Base-by-base conservation (phyloP, 2,113 vertebrate genomes). In the Eublepharis macularius region DNA sequence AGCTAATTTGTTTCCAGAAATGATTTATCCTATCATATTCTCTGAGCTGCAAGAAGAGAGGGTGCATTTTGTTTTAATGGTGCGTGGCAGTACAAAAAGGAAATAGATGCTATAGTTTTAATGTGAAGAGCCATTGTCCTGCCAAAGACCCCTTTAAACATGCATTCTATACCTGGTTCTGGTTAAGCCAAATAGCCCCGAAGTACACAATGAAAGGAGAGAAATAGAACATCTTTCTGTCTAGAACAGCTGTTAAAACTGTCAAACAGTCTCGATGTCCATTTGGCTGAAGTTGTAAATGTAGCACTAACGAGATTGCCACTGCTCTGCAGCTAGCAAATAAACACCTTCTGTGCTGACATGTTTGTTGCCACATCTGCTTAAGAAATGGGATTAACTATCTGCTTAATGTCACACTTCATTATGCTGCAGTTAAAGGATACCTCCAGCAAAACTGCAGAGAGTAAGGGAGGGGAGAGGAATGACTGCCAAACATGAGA, bases 221-320 rank as follows among this genome's bases (percentile, higher is more conserved):
- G 72, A 91, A 90, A 82, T 2, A 36, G 85, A 88, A 89, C 68
- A 76, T 63, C 72, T 26, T 83, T 91, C 60, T 81, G 14, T 85
- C 90, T 90, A 86, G 21, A 57, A 86, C 92, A 92, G 80, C 87
- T 89, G 90, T 89, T 92, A 91, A 45, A 39, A 79, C 66, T 87
- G 90, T 93, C 92, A 91, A 79, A 54, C 80, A 9, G 86, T 73
- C 91, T 91, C 87, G 83, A 81, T 82, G 92, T 0, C 83, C 88
- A 86, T 86, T 94, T 94, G 93, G 92, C 94, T 87, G 70, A 92
- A 92, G 93, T 77, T 92, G 83, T 91, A 92, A 90, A 90, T 93
- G 92, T 79, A 90, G 85, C 80, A 87, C 86, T 91, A 84, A 93
- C 85, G 91, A 94, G 91, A 91, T 88, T 0, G 34, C 1, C 36